phyloP scores from a whole-genome alignment of 2,113 vertebrate species.

The Zosterops hypoxanthus region DNA sequence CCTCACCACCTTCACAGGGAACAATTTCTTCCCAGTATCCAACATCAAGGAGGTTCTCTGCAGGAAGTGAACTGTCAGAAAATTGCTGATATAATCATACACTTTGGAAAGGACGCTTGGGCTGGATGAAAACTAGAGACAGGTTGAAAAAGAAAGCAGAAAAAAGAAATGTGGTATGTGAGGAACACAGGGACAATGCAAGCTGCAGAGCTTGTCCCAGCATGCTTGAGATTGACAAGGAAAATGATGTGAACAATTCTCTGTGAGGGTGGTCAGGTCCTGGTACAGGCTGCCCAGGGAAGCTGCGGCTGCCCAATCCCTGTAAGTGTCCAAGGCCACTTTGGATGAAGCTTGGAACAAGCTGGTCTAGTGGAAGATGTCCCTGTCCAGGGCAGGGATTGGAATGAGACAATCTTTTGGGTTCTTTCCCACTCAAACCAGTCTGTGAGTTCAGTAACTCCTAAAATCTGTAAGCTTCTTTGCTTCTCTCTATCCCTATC shows the following conservation, averaged over 20 bases:
- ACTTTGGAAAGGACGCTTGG: background rate
- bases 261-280: background rate
- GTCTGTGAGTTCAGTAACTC: background rate
- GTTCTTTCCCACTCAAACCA: background rate
- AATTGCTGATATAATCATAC: background rate
- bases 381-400: background rate
- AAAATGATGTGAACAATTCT: background rate
- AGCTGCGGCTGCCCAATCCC: background rate
- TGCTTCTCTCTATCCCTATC: background rate
- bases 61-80: background rate
- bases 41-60: background rate
- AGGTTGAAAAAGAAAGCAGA: background rate
- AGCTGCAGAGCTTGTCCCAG: background rate
- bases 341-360: rapidly evolving
- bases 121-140: background rate
- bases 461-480: background rate
- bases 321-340: background rate
- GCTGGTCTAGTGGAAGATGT: rapidly evolving
- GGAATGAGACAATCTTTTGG: background rate
- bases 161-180: background rate
- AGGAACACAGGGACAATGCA: background rate
- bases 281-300: background rate
- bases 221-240: background rate
- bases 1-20: background rate
- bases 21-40: background rate